Base-by-base conservation (phyloP, 2,113 vertebrate genomes). In the Apodemus speciosus region DNA sequence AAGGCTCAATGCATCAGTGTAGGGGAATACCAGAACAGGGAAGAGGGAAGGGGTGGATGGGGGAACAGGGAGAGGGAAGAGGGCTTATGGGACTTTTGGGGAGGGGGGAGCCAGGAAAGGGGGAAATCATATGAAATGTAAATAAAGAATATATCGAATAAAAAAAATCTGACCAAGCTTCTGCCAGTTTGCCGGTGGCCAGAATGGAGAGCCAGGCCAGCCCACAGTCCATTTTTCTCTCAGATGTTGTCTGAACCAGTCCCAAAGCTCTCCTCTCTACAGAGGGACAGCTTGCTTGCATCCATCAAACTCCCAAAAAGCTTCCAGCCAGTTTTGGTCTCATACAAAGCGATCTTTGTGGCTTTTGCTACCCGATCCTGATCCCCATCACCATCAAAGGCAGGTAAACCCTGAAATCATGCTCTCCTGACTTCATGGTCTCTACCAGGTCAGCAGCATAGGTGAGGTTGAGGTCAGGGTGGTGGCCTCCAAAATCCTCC, bases 301-400 rank as follows among this genome's bases (percentile, higher is more conserved):
- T 99, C 99, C 99, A 99, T 99, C 98, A 99, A 93, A 97, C 99
- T 99, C 32, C 99, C 99, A 97, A 99, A 99, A 98, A 99, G 99
- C 98, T 99, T 99, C 99, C 99, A 99, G 95, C 99, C 99, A 0
- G 99, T 99, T 43, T 99, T 99, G 81, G 99, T 99, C 98, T 99
- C 99, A 20, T 99, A 99, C 96, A 99, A 98, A 97, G 99, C 97
- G 84, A 99, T 99, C 98, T 99, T 98, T 98, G 99, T 98, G 86
- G 98, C 98, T 84, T 99, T 99, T 93, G 99, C 99, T 97, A 99
- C 99, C 97, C 99, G 98, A 97, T 99, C 99, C 43, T 6, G 43
- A 46, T 46, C 56, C 97, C 99, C 99, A 10, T 99, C 99, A 90
- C 99, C 99, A 96, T 99, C 99, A 95, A 99, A 99, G 88, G 99